Base-by-base conservation (phyloP, 1,140 invertebrate genomes). In the Drepana arcuata region DNA sequence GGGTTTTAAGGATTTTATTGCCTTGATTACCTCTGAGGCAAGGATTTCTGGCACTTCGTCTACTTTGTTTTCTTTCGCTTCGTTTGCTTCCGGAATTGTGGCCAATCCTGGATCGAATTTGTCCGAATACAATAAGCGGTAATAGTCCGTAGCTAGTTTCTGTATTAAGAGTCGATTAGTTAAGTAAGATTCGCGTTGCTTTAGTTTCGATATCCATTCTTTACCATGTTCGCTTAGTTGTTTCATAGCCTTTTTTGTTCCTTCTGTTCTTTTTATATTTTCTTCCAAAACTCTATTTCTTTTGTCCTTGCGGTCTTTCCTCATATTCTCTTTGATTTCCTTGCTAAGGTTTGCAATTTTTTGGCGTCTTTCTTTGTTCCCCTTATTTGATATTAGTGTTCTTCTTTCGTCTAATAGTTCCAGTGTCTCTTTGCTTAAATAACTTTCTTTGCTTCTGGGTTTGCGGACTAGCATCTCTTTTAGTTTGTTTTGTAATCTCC, bases 321-420 rank as follows among this genome's bases (percentile, higher is more conserved):
- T 48, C 16, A 48, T 48, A 13, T 32, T 40, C 15, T 35, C 35
- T 5, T 26, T 42, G 2, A 48, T 48, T 42, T 48, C 2, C 27
- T 48, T 48, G 16, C 39, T 49, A 32, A 49, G 28, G 2, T 40
- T 39, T 40, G 41, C 27, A 24, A 43, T 46, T 40, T 42, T 24
- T 42, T 43, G 7, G 10, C 24, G 30, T 14, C 16, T 47, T 39
- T 42, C 39, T 21, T 45, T 49, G 0, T 37, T 11, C 12, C n/a
- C 29, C 34, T 49, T 39, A 16, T 26, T 27, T 34, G 31, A 24
- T 14, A 34, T 24, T 24, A 34, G 18, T 14, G 1, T 25, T 34
- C 11, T 34, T 34, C 32, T 34, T 9, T 34, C 12, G 7, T 24
- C 32, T 11, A 34, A 5, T 14, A 24, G 12, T 24, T 15, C 7